Base-by-base conservation (phyloP, 2,888 invertebrate genomes). In the Unio delphinus region DNA sequence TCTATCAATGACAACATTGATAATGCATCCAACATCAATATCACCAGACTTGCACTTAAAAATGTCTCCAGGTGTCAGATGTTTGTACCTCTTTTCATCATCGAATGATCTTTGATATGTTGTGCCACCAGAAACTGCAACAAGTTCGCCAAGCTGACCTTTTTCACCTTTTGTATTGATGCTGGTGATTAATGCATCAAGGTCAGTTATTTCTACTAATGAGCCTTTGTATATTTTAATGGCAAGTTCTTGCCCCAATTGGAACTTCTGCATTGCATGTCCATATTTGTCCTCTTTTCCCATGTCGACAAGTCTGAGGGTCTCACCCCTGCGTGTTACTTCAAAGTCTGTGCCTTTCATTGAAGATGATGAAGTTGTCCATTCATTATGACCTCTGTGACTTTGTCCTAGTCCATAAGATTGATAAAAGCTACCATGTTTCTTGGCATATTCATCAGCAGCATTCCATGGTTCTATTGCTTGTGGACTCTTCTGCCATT, bases 401-500 rank as follows among this genome's bases (percentile, higher is more conserved):
- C 45, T 4, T 18, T 57, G 55, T 45, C 66, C 55, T 56, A n/a
- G 55, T 3, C 67, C 61, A 34, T 61, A 59, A 23, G 64, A 60
- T 45, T 58, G 56, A 54, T 65, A 62, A 26, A 15, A 34, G 28
- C 5, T 23, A 64, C 58, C 34, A 20, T 57, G 65, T 34, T 59
- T 61, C 45, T 65, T 58, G 7, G 65, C 28, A 30, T 68, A 73
- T 23, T 65, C 26, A 6, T 62, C 60, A 1, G 71, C 65, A n/a
- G 69, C 65, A 15, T 20, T 55, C 28, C 59, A 26, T 30, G 67
- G 69, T 17, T 65, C 45, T 45, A 70, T 60, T 18, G 67, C 61
- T 4, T 63, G 0, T 57, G 74, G 71, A 60, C 67, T 64, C 62
- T 56, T 62, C 58, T 69, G 54, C 69, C 72, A 74, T 23, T 69